phyloP scores from a whole-genome alignment of 1,140 invertebrate genomes.

The Lordiphosa clarofinis region DNA sequence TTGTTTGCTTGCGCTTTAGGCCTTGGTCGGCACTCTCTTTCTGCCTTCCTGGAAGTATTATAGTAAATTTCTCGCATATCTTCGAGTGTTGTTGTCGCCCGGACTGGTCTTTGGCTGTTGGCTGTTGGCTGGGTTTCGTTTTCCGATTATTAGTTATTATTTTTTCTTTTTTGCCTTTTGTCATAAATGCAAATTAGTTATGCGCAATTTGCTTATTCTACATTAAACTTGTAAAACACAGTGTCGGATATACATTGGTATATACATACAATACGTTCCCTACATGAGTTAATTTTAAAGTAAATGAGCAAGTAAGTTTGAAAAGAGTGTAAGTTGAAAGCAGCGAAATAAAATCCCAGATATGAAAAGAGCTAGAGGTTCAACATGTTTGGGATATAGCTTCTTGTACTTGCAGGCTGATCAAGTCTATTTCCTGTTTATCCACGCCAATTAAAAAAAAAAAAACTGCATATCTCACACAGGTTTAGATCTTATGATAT shows the following conservation, averaged over 20 bases:
- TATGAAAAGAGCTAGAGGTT: too few relatives aligned
- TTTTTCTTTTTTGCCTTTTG: constrained; percentile 43
- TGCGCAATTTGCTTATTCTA: constrained; percentile 75
- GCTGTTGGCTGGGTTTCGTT: constrained; percentile 16
- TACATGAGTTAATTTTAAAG: neutral
- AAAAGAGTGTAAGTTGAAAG: too few relatives aligned
- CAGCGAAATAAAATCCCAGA: too few relatives aligned
- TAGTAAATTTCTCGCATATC: constrained; percentile 76
- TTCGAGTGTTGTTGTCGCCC: constrained; percentile 59
- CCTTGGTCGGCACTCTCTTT: constrained; percentile 49
- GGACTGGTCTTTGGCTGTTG: constrained; percentile 2
- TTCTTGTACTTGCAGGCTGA: too few relatives aligned
- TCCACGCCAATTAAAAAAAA: too few relatives aligned
- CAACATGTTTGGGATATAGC: too few relatives aligned
- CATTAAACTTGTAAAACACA: constrained; percentile 55
- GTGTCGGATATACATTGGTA: constrained; percentile 9
- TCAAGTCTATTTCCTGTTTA: too few relatives aligned
- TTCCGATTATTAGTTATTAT: constrained; percentile 74
- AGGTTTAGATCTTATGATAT: too few relatives aligned
- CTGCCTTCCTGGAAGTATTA: constrained; percentile 73
- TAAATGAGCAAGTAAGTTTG: too few relatives aligned
- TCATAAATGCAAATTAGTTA: constrained; percentile 73
- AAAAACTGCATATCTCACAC: too few relatives aligned
- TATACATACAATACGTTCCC: neutral
- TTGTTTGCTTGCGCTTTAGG: constrained; percentile 54